phyloP scores from a whole-genome alignment of 2,113 vertebrate species.

The Xerus inauris region DNA sequence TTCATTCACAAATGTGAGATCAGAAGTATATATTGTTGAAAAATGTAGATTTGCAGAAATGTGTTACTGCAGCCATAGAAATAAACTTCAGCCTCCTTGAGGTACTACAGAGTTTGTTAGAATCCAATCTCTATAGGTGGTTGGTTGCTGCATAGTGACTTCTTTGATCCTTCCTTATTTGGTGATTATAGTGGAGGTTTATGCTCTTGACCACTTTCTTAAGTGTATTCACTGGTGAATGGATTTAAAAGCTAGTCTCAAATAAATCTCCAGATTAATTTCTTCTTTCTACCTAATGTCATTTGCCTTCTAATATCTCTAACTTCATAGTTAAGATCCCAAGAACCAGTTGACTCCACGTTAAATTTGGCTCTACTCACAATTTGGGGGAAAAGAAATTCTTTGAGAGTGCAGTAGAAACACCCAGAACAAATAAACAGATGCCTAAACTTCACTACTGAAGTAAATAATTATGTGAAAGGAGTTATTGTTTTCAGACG shows the following conservation, averaged over 20 bases:
- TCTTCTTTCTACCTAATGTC: background rate
- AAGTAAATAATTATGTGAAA: background rate
- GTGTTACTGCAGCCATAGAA: background rate
- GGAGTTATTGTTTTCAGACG: background rate
- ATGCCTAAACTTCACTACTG: background rate
- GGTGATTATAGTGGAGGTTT: background rate
- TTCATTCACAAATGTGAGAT: background rate
- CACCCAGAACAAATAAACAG: background rate
- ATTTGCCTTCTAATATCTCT: conserved; percentile 30
- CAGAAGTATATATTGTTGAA: background rate
- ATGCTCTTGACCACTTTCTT: background rate
- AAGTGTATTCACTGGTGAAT: background rate
- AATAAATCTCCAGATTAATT: background rate
- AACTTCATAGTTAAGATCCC: background rate
- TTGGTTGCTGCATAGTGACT: background rate
- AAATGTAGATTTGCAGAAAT: background rate
- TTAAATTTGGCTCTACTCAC: background rate
- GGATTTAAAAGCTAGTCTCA: background rate
- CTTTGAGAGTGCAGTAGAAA: background rate
- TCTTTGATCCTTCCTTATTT: background rate
- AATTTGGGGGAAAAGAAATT: background rate
- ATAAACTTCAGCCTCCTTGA: background rate
- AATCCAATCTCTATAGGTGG: background rate
- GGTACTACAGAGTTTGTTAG: background rate
- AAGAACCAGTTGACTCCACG: background rate